Base-by-base conservation (phyloP, 2,797 vertebrate genomes). In the Meda fulgida region DNA sequence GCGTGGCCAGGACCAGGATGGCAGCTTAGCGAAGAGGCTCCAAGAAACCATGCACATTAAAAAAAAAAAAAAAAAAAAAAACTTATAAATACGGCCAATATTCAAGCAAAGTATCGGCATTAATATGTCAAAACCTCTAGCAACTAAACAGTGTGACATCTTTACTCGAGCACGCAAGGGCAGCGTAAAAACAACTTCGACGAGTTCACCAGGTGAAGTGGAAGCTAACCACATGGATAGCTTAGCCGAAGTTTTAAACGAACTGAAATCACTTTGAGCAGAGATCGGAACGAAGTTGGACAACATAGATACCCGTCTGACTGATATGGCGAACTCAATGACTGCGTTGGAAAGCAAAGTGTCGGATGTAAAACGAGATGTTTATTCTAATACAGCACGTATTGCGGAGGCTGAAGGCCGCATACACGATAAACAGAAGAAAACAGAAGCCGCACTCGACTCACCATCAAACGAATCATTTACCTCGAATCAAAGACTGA, bases 401-500 rank as follows among this genome's bases (percentile, higher is more conserved):
- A 81, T 85, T 9, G 38, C 78, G 1, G 83, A 82, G 10, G 78
- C 65, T 6, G 83, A 84, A 53, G 8, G 19, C 16, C 31, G 38
- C 38, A 78, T 78, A 7, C 7, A 31, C 14, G 36, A n/a, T 1
- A n/a, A n/a, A 14, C 38, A 0, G 80, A 72, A 71, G 23, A 70
- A 70, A n/a, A 48, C 51, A 29, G 78, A 84, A 51, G 14, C 70
- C 0, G 8, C 23, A 13, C 34, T 87, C 11, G 29, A 38, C 9
- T 67, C 81, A 23, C 69, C 14, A 31, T 34, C 23, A 84, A 84
- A 67, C 65, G 29, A 51, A 81, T 84, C 6, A 6, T 48, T 65
- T 84, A 63, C n/a, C 82, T 87, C 8, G 63, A 82, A 40, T 53
- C 73, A 2, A 85, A 85, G 40, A 85, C 86, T 1, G 79, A 85